phyloP scores from a whole-genome alignment of 2,888 invertebrate genomes.

The Lasioglossum oenotherae region DNA sequence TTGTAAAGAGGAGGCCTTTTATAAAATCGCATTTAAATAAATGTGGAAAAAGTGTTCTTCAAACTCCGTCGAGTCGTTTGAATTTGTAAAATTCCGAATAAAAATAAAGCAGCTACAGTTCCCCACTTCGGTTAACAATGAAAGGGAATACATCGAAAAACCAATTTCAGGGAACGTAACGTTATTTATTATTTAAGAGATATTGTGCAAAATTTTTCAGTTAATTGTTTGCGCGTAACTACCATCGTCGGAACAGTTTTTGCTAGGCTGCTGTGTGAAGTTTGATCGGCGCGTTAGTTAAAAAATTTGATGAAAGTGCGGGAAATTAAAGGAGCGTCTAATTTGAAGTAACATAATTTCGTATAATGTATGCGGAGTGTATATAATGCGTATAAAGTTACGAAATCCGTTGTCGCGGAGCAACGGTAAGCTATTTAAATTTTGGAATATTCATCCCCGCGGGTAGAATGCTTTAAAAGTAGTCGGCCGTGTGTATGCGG shows the following conservation, averaged over 20 bases:
- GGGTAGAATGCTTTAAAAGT: slow-evolving; percentile 13
- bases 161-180: not conserved
- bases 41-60: no score
- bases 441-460: slow-evolving; percentile 4
- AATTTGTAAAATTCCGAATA: no score
- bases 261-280: not conserved
- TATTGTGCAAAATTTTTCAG: not conserved
- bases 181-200: not conserved
- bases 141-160: not conserved
- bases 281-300: not conserved
- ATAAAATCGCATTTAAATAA: no score
- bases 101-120: no score
- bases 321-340: not conserved
- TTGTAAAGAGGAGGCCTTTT: not conserved
- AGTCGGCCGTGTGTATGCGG: not conserved
- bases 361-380: not conserved
- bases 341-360: not conserved
- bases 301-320: not conserved
- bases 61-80: no score
- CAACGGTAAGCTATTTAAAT: slow-evolving; percentile 7
- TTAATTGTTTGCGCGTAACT: not conserved
- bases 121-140: not conserved
- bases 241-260: not conserved
- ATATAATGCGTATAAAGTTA: not conserved
- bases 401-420: not conserved